Conservation (phyloP, 2,797 vertebrate genomes). For the Melanotaenia parkinsoni region DNA sequence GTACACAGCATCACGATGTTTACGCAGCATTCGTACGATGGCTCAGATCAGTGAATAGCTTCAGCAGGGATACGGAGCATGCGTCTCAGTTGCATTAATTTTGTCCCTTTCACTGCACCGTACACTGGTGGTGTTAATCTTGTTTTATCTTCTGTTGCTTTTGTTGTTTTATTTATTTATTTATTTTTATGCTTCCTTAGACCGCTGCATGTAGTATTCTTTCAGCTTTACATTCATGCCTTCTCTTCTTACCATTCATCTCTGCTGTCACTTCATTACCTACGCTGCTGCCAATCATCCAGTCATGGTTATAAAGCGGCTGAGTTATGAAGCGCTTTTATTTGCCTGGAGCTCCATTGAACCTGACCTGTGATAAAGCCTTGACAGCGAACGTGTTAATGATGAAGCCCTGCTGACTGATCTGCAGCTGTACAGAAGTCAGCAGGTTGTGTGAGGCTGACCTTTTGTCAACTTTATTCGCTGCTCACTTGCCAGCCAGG, state of each 20-base stretch:
- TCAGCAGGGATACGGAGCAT: too few species aligned
- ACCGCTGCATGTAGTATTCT: neutral
- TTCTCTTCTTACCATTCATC: conserved; percentile 47
- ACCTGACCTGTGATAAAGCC: conserved; percentile 73
- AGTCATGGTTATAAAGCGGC: conserved; percentile 59
- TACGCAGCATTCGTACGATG: too few species aligned
- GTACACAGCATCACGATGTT: too few species aligned
- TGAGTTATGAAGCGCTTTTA: conserved; percentile 73
- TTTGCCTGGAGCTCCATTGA: conserved; percentile 66
- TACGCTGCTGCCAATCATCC: conserved; percentile 70
- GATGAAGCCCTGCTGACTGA: conserved; percentile 63
- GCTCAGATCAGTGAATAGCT: too few species aligned
- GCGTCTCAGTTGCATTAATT: neutral
- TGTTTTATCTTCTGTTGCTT: neutral
- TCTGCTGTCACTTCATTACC: conserved; percentile 55
- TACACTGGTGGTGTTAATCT: neutral
- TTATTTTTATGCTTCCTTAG: conserved; percentile 11
- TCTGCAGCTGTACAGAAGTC: conserved; percentile 54
- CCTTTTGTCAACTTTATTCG: conserved; percentile 57
- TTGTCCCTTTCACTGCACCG: neutral
- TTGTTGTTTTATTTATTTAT: too few species aligned
- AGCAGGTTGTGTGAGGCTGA: conserved; percentile 51
- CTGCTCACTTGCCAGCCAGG: conserved; percentile 24
- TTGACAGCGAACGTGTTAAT: conserved; percentile 70
- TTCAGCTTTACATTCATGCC: conserved; percentile 31